Conservation (phyloP, 1,140 invertebrate species). For the Nasonia giraulti region DNA sequence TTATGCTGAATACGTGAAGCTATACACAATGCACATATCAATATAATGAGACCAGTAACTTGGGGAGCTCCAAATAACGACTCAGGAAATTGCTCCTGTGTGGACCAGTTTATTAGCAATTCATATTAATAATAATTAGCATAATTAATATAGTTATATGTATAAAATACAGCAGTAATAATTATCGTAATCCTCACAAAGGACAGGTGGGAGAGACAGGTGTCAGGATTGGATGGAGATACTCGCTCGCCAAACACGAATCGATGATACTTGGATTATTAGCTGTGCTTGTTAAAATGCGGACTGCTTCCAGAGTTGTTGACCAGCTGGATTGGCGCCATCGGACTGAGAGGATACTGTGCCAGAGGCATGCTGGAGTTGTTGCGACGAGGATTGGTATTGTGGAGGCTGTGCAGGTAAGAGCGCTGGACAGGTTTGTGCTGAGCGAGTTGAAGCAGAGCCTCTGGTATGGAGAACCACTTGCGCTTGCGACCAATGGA, state of each 20-base stretch:
- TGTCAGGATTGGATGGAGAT: constrained; percentile 56
- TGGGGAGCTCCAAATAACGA: constrained; percentile 40
- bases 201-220: constrained; percentile 35
- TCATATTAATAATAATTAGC: constrained; percentile 64
- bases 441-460: constrained; percentile 86
- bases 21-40: neutral
- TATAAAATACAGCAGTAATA: constrained; percentile 70
- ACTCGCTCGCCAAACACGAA: constrained; percentile 44
- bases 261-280: constrained; percentile 56
- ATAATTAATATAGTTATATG: constrained; percentile 67
- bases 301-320: constrained; percentile 70
- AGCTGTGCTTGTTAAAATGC: constrained; percentile 72
- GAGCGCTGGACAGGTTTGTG: constrained; percentile 93
- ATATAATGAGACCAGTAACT: neutral
- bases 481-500: constrained; percentile 91
- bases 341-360: constrained; percentile 67
- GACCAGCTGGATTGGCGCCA: constrained; percentile 69
- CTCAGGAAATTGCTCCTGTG: constrained; percentile 56
- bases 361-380: constrained; percentile 63
- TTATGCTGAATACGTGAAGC: neutral
- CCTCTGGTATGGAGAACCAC: constrained; percentile 94
- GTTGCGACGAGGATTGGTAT: constrained; percentile 70
- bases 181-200: constrained; percentile 61
- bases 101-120: constrained; percentile 68
- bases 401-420: constrained; percentile 81